These are phyloP conservation scores for Tenthredo distinguenda DNA, from an alignment of 2,888 invertebrate genomes.

Conservation along the genomic window DNA sequence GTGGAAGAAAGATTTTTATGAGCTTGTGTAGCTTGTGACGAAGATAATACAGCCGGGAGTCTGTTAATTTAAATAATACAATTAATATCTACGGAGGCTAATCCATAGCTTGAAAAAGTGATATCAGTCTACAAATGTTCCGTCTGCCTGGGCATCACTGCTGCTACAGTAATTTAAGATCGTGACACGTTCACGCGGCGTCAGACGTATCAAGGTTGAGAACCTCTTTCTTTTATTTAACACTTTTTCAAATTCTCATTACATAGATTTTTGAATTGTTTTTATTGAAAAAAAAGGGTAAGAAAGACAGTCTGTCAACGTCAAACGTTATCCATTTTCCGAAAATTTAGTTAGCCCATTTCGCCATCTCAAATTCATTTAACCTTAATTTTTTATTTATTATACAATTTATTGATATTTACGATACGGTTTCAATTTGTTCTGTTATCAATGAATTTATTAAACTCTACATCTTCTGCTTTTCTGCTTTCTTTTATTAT, in stretches of 20 bases:
- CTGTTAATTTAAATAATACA: constrained; percentile 25
- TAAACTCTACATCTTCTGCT: neutral
- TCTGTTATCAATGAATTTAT: neutral
- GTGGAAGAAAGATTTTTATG: constrained; percentile 48
- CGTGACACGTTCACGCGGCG: constrained; percentile 59
- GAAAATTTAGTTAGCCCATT: neutral
- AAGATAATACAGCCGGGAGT: constrained; percentile 37
- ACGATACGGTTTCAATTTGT: neutral
- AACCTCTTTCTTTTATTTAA: constrained; percentile 65
- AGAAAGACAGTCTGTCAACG: neutral
- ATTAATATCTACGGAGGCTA: constrained; percentile 13
- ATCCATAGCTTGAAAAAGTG: constrained; percentile 47
- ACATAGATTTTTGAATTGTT: neutral
- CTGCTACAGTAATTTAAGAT: constrained; percentile 62
- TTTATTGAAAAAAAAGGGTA: neutral
- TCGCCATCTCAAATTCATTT: neutral
- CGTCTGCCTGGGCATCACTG: constrained; percentile 68
- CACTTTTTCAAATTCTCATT: constrained; percentile 8
- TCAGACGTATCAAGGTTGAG: constrained; percentile 65
- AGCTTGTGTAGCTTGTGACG: constrained; percentile 42
- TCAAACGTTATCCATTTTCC: neutral
- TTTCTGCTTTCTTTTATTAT: neutral
- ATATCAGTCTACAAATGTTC: constrained; percentile 52
- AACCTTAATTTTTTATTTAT: neutral
- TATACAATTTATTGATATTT: neutral